Evolutionary conservation across 2,888 invertebrate genomes (phyloP), one percentile per base, ranked within the genome.

Genomic region (Eugnorisma glareosa): DNA sequence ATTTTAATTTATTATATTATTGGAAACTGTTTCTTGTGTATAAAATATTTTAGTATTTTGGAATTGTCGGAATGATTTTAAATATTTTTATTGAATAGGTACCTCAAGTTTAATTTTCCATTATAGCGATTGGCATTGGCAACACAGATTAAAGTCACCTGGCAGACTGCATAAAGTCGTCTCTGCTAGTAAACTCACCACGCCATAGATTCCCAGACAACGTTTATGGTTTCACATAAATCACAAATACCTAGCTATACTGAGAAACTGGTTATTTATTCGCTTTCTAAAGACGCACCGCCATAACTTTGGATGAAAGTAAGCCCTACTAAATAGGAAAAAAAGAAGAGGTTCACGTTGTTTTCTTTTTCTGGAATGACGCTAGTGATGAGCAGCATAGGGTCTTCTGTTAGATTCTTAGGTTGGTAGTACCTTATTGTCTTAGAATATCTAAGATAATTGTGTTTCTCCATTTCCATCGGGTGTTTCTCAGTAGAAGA

Each of bases 201-300:
- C 8, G 68, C 68, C 37, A 31, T 15, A 21, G 35, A 37, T 37
- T 54, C 61, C 15, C 43, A 51, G 31, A 64, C 57, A 45, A 15
- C 40, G 1, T 67, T 51, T 45, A 72, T 54, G 61, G 54, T 45
- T 66, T 18, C n/a, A 40, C 73, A 79, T 79, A 73, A 72, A 61
- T 54, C 61, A 51, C 45, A 54, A 72, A 79, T 40, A 24, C 31
- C 59, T 54, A 37, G 21, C 79, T 67, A 37, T 68, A 66, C 13
- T 59, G 8, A n/a, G 74, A 37, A 79, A 73, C 79, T 66, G 35
- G 79, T 73, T 79, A 67, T 67, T 66, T 48, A 67, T 72, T 72
- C 15, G 79, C 67, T 79, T 79, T 79, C 79, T 79, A 79, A 73
- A 71, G 61, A 24, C 24, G 24, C 15, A 28, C 21, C 37, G 37